Percentiles rank a stretch among this genome's conserved stretches.
Conservation (phyloP, 2,113 vertebrate species). For the Sebastes schlegelii region DNA sequence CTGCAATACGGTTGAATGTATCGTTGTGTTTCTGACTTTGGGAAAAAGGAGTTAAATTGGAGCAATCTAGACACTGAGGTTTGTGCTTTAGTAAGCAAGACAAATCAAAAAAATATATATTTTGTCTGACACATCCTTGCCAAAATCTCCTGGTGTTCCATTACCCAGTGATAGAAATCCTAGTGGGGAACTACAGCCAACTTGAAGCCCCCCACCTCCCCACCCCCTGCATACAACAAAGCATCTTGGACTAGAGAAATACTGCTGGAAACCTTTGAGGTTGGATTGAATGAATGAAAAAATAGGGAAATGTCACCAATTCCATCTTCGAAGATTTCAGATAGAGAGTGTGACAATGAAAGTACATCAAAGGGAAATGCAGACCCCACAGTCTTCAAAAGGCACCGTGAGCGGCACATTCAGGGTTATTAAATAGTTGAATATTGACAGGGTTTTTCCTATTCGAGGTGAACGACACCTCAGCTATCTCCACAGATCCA, state of each 20-base stretch:
- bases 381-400: constrained; percentile 83
- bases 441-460: constrained; percentile 82
- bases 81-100: constrained; percentile 23
- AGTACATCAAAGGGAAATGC: constrained; percentile 82
- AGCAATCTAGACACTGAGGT: constrained; percentile 29
- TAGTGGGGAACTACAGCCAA: constrained; percentile 68
- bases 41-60: constrained; percentile 36
- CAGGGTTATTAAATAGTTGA: constrained; percentile 84
- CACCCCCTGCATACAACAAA: constrained; percentile 71
- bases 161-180: constrained; percentile 73
- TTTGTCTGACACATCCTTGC: constrained; percentile 57
- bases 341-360: constrained; percentile 83
- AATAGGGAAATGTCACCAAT: constrained; percentile 82
- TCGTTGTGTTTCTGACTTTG: constrained; percentile 3
- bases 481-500: constrained; percentile 74
- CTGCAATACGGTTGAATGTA: background rate
- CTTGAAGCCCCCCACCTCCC: constrained; percentile 49
- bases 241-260: constrained; percentile 71
- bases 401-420: constrained; percentile 76
- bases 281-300: constrained; percentile 83
- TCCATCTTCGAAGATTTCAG: constrained; percentile 80
- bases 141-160: constrained; percentile 70
- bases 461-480: constrained; percentile 75
- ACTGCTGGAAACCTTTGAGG: constrained; percentile 80
- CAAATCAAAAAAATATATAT: constrained; percentile 54